Percentiles rank a stretch among this genome's conserved stretches.
Conservation (phyloP, 2,797 vertebrate species). For the Eutrigla gurnardus region DNA sequence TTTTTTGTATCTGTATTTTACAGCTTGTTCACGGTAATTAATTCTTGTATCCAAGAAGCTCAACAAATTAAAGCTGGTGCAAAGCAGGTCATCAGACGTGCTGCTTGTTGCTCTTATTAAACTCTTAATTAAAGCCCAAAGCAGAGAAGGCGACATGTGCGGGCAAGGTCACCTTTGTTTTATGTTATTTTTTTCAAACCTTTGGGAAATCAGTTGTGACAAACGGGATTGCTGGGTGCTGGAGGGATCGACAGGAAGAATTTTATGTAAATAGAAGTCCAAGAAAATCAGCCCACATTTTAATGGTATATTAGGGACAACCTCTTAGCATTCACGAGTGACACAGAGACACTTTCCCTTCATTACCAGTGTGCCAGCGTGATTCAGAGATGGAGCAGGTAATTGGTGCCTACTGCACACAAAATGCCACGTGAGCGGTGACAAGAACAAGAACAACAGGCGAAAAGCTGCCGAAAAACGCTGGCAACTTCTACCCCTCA, state of each 20-base stretch:
- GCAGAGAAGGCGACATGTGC: slow-evolving; percentile 48
- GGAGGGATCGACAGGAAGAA: background rate
- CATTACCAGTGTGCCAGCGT: slow-evolving; percentile 6
- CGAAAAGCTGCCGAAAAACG: slow-evolving; percentile 15
- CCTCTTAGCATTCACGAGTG: slow-evolving; percentile 8
- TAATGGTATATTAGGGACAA: slow-evolving; percentile 11
- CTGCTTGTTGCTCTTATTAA: slow-evolving; percentile 59
- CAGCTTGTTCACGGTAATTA: slow-evolving; percentile 67
- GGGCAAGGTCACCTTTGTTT: slow-evolving; percentile 43
- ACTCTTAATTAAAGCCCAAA: slow-evolving; percentile 74
- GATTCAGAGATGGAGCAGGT: slow-evolving; percentile 47
- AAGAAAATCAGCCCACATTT: slow-evolving; percentile 11
- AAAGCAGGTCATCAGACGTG: slow-evolving; percentile 60
- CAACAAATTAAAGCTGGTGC: slow-evolving; percentile 68
- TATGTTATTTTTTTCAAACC: slow-evolving; percentile 44
- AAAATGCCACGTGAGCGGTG: slow-evolving; percentile 49
- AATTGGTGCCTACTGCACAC: slow-evolving; percentile 54
- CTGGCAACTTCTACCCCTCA: slow-evolving; percentile 20
- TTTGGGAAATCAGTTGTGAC: slow-evolving; percentile 52
- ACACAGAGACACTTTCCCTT: slow-evolving; percentile 23
- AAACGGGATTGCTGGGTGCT: background rate
- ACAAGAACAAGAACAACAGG: slow-evolving; percentile 49
- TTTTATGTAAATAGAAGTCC: slow-evolving; percentile 15
- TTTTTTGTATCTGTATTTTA: slow-evolving; percentile 66
- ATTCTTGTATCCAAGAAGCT: slow-evolving; percentile 68